phyloP scores from a whole-genome alignment of 2,113 vertebrate genomes.

The Procavia capensis region DNA sequence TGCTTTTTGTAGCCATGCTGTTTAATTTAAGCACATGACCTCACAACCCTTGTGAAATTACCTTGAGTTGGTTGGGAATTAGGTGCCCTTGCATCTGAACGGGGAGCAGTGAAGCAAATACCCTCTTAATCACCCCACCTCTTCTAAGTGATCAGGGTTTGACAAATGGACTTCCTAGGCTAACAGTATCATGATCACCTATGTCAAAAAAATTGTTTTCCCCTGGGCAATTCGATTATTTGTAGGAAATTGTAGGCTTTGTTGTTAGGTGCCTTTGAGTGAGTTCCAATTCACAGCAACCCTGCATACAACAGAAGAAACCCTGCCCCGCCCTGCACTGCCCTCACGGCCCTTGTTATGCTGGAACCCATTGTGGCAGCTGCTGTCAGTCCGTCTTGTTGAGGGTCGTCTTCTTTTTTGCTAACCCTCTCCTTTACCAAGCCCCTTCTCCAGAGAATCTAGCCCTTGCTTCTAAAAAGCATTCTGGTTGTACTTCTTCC shows the following conservation, averaged over 20 bases:
- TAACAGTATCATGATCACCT: background rate
- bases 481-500: too few relatives aligned
- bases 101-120: background rate
- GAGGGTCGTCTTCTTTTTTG: too few relatives aligned
- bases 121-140: background rate
- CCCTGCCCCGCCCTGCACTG: too few relatives aligned
- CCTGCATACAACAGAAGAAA: too few relatives aligned
- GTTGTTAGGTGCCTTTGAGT: too few relatives aligned
- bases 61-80: background rate
- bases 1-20: background rate
- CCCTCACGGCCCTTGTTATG: too few relatives aligned
- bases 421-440: too few relatives aligned
- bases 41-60: background rate
- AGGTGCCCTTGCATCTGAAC: background rate
- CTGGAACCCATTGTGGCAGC: too few relatives aligned
- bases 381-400: too few relatives aligned
- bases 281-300: too few relatives aligned
- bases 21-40: constrained; percentile 8
- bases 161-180: background rate
- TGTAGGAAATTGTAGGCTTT: background rate
- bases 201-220: background rate
- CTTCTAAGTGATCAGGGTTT: background rate
- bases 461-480: too few relatives aligned
- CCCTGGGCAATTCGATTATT: background rate
- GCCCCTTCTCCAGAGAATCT: too few relatives aligned